Evolutionary conservation across 2,113 vertebrate genomes (phyloP).

Genomic region (Anthoscopus minutus): DNA sequence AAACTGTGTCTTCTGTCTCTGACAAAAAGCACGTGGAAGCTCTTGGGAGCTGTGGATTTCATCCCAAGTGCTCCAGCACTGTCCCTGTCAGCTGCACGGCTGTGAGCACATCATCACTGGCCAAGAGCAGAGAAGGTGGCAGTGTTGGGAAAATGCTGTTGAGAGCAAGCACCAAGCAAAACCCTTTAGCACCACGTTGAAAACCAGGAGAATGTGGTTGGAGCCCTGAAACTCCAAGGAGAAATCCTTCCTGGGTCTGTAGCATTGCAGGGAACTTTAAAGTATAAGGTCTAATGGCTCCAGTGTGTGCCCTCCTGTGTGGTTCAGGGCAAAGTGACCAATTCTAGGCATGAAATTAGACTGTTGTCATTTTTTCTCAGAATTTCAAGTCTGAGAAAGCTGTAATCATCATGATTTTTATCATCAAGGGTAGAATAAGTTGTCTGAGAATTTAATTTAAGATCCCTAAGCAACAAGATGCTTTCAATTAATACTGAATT

Average conservation of each 20-base stretch:
- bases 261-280: background rate
- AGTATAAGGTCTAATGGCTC: rapidly evolving
- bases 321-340: background rate
- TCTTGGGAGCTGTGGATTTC: background rate
- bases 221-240: background rate
- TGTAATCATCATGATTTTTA: background rate
- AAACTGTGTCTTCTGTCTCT: background rate
- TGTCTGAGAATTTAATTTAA: background rate
- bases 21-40: background rate
- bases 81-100: background rate
- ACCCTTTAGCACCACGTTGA: background rate
- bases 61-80: background rate
- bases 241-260: background rate
- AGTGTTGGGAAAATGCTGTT: background rate
- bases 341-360: background rate
- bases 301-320: background rate
- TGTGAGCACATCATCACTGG: background rate
- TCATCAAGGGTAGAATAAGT: background rate
- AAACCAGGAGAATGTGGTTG: background rate
- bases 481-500: background rate
- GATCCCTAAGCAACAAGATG: background rate
- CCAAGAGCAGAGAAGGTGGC: background rate
- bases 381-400: background rate
- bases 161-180: background rate
- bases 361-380: background rate